Evolutionary conservation across 2,113 vertebrate genomes (phyloP).

Genomic region (Oncorhynchus keta): DNA sequence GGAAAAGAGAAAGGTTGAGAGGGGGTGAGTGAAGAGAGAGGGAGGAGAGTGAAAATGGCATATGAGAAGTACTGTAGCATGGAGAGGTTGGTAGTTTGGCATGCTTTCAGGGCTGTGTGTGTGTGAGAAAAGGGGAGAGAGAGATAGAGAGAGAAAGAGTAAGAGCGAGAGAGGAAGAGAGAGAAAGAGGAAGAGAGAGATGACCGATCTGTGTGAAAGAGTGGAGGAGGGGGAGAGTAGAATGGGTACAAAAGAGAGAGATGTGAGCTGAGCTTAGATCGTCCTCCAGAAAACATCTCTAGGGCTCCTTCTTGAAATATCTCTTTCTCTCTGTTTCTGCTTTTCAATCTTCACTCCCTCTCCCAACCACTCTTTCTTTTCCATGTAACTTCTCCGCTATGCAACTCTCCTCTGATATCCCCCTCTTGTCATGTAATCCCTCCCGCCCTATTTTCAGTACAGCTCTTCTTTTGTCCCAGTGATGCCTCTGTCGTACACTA

Average conservation of each 20-base stretch:
- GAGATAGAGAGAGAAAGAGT: not conserved
- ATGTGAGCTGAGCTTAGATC: slow-evolving; percentile 37
- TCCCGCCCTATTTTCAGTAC: slow-evolving; percentile 4
- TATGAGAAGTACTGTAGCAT: not conserved
- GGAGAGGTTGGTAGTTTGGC: not conserved
- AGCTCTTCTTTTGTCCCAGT: not conserved
- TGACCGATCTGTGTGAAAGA: not conserved
- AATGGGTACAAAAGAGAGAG: slow-evolving; percentile 9
- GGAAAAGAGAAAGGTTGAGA: slow-evolving; percentile 2
- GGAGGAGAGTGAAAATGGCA: not conserved
- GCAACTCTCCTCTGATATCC: not conserved
- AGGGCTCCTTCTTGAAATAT: not conserved
- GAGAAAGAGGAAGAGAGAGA: not conserved
- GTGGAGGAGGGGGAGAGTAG: not conserved
- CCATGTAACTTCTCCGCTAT: not conserved
- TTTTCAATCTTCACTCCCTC: not conserved
- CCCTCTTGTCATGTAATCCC: not conserved
- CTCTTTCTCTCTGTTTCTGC: not conserved
- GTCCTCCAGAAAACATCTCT: slow-evolving; percentile 12
- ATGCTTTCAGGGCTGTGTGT: not conserved
- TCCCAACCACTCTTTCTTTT: not conserved
- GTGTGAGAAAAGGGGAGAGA: not conserved
- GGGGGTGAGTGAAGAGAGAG: not conserved
- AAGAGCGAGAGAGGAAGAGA: not conserved
- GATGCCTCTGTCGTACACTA: not conserved